A percentile compares a stretch with the other conserved stretches of the same genome.
Evolutionary conservation across 2,888 invertebrate species (phyloP).

Genomic region (Cryptocheilus praepositus): DNA sequence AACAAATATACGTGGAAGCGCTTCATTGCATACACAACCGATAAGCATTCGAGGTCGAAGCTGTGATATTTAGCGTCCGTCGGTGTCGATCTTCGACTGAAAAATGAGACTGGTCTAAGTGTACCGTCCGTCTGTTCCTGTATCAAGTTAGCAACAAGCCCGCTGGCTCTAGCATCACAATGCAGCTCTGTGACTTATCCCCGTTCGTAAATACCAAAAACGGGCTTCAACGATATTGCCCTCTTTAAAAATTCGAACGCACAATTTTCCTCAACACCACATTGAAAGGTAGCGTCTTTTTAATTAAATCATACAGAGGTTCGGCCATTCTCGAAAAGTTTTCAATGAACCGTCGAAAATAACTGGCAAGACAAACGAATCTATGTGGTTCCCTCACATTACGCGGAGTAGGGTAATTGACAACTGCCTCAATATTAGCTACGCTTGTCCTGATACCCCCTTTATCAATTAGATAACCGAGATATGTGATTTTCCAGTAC

Average conservation of each 20-base stretch:
- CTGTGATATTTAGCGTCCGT: too few relatives aligned
- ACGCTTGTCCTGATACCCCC: not conserved
- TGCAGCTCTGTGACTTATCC: not conserved
- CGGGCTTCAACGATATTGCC: not conserved
- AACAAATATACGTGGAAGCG: too few relatives aligned
- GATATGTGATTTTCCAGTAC: not conserved
- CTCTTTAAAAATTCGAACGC: not conserved
- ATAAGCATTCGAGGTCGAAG: too few relatives aligned
- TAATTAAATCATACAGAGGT: not conserved
- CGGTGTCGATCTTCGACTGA: too few relatives aligned
- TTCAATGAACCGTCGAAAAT: not conserved
- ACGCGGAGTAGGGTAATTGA: not conserved
- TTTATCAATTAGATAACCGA: not conserved
- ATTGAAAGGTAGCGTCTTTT: too few relatives aligned
- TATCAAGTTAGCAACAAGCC: slow-evolving; percentile 12
- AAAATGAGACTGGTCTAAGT: slow-evolving; percentile 50
- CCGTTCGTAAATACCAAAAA: slow-evolving; percentile 43
- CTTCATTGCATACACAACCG: too few relatives aligned
- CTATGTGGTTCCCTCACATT: not conserved
- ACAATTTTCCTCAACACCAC: too few relatives aligned
- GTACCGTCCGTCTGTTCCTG: slow-evolving; percentile 53
- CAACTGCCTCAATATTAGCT: not conserved
- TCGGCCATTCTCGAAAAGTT: not conserved
- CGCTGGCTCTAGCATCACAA: too few relatives aligned
- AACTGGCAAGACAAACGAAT: not conserved